These are phyloP conservation scores for Lagria hirta DNA, from an alignment of 2,888 invertebrate species.

Conservation along the genomic window DNA sequence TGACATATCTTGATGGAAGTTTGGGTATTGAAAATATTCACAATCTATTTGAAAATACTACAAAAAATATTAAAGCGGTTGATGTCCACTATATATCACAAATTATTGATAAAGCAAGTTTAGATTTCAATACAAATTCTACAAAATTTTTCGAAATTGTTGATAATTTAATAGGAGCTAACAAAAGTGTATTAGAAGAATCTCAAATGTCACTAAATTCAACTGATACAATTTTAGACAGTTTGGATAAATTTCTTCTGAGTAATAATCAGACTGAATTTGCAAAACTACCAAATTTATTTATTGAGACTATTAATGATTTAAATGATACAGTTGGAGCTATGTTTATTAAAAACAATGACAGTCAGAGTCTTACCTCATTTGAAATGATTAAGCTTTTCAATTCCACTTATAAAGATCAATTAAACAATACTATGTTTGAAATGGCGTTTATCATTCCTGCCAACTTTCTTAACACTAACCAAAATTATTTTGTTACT, in stretches of 20 bases:
- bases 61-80: not conserved
- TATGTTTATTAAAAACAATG: too few relatives aligned
- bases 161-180: slow-evolving; percentile 4
- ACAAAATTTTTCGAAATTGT: slow-evolving; percentile 2
- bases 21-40: not conserved
- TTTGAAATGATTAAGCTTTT: too few relatives aligned
- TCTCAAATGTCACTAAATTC: slow-evolving; percentile 7
- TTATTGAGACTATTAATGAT: not conserved
- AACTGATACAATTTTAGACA: slow-evolving; percentile 7
- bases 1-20: not conserved
- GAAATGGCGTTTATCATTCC: slow-evolving; percentile 9
- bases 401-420: not conserved
- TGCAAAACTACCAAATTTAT: not conserved
- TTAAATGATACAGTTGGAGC: not conserved
- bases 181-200: not conserved
- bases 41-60: not conserved
- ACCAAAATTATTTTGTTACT: slow-evolving; percentile 3
- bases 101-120: slow-evolving; percentile 5
- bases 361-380: too few relatives aligned
- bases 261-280: too few relatives aligned
- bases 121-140: not conserved
- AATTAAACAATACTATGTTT: slow-evolving; percentile 1
- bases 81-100: slow-evolving; percentile 8
- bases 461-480: too few relatives aligned
- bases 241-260: slow-evolving; percentile 4